These are phyloP conservation scores for Gobio occitaniae DNA, from an alignment of 2,797 vertebrate species.

Conservation along the genomic window DNA sequence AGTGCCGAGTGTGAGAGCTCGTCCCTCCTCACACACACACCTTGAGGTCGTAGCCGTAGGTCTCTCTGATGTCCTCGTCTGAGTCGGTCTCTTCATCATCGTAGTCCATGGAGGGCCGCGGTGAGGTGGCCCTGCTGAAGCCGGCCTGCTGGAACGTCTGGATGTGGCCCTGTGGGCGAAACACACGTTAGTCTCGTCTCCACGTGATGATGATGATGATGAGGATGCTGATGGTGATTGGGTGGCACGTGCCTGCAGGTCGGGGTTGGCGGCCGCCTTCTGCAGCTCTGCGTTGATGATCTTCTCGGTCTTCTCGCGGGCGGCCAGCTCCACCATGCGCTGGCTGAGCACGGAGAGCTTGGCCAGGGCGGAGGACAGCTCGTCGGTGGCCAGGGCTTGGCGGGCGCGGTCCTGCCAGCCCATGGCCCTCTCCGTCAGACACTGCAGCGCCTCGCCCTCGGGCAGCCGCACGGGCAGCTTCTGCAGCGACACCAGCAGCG, in stretches of 20 bases:
- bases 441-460: conserved; percentile 95
- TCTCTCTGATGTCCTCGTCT: conserved; percentile 96
- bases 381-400: conserved; percentile 92
- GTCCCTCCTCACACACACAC: conserved; percentile 70
- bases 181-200: not conserved
- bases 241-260: conserved; percentile 83
- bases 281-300: conserved; percentile 98
- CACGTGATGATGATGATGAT: too few species aligned
- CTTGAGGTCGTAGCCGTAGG: conserved; percentile 94
- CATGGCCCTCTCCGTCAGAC: conserved; percentile 97
- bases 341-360: conserved; percentile 97
- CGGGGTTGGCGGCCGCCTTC: conserved; percentile 97
- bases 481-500: conserved; percentile 94
- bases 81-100: conserved; percentile 99
- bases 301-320: conserved; percentile 96
- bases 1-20: not conserved
- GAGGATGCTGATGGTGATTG: not conserved
- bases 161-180: conserved; percentile 87
- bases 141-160: conserved; percentile 97
- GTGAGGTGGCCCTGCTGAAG: conserved; percentile 93
- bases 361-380: conserved; percentile 94
- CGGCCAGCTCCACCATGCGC: conserved; percentile 98
- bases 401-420: conserved; percentile 98
- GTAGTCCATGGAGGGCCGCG: conserved; percentile 90
- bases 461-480: conserved; percentile 95